These are phyloP conservation scores for Tetramorium parvispinum DNA, from an alignment of 1,140 invertebrate genomes.

Conservation along the genomic window DNA sequence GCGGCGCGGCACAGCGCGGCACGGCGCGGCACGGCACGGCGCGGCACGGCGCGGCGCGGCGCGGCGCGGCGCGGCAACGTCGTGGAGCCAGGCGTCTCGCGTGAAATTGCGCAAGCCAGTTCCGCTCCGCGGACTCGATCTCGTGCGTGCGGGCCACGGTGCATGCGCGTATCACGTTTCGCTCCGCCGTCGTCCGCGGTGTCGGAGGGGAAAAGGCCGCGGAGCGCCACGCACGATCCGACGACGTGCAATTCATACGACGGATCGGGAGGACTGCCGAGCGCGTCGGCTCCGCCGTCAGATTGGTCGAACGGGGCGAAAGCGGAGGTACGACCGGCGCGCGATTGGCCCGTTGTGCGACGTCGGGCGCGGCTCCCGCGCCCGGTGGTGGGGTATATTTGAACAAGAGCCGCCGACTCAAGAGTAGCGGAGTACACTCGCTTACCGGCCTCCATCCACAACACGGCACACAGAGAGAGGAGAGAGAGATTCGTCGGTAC, in stretches of 20 bases:
- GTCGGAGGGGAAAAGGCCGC: conserved; percentile 29
- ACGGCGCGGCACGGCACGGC: not conserved
- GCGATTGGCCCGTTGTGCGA: conserved; percentile 23
- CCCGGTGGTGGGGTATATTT: conserved; percentile 82
- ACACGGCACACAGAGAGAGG: conserved; percentile 80
- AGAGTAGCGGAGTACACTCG: conserved; percentile 85
- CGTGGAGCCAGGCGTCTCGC: conserved; percentile 60
- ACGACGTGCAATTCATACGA: conserved; percentile 7
- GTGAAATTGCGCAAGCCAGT: conserved; percentile 66
- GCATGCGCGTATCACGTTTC: conserved; percentile 61
- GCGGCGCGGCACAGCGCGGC: conserved; percentile 30
- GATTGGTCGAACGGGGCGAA: conserved; percentile 36
- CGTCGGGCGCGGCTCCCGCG: conserved; percentile 27
- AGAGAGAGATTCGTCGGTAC: conserved; percentile 63
- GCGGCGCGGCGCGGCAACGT: conserved; percentile 55
- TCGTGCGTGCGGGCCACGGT: conserved; percentile 40
- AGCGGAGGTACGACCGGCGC: not conserved
- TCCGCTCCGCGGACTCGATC: not conserved
- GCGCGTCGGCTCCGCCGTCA: not conserved
- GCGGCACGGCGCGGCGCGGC: conserved; percentile 29
- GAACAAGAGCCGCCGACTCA: conserved; percentile 83
- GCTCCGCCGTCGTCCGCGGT: not conserved
- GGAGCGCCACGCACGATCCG: conserved; percentile 33
- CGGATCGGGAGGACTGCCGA: conserved; percentile 18
- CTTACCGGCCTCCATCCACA: conserved; percentile 83